Evolutionary conservation across 2,888 invertebrate species (phyloP).

Genomic region (Ophion slaviceki): DNA sequence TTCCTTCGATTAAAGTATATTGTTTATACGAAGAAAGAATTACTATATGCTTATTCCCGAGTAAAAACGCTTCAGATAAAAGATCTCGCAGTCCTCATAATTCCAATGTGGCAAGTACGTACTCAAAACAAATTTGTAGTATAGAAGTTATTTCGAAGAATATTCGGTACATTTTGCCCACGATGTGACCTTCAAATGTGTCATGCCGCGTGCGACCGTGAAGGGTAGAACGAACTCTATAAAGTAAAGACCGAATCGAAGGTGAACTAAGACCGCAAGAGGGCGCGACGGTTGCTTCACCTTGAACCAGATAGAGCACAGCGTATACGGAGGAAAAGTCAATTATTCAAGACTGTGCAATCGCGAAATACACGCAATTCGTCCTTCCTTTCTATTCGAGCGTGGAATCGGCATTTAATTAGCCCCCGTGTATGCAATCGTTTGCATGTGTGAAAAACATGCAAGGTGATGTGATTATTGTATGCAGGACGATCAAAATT

Average conservation of each 20-base stretch:
- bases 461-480: constrained; percentile 47
- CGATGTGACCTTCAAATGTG: no score
- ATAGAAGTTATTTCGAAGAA: no score
- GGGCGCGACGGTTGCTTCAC: constrained; percentile 7
- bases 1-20: no score
- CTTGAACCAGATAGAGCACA: constrained; percentile 50
- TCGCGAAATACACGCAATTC: constrained; percentile 39
- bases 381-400: constrained; percentile 58
- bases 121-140: no score
- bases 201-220: no score
- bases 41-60: no score
- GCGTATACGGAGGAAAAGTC: constrained; percentile 35
- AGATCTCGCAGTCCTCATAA: no score
- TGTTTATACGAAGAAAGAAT: no score
- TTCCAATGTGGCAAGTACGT: no score
- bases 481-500: constrained; percentile 29
- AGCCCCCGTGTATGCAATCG: background rate
- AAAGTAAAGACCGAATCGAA: constrained; percentile 16
- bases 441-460: constrained; percentile 14
- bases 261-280: constrained; percentile 40
- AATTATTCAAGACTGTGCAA: constrained; percentile 25
- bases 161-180: no score
- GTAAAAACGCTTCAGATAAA: no score
- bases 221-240: background rate
- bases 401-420: constrained; percentile 28